phyloP scores from a whole-genome alignment of 2,113 vertebrate genomes.

The Sphaerodactylus townsendi region DNA sequence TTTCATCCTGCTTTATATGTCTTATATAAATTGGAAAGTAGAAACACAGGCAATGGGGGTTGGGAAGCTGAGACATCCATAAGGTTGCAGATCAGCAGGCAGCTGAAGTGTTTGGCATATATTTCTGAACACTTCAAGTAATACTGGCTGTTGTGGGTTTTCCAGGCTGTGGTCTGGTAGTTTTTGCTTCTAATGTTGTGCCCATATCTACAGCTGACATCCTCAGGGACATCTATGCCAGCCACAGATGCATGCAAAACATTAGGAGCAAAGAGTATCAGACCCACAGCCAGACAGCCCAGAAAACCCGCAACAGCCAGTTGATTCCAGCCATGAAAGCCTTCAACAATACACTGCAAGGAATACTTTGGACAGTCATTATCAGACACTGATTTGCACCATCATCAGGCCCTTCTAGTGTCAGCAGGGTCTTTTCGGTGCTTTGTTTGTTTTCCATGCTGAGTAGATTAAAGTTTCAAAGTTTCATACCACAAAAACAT shows the following conservation, averaged over 20 bases:
- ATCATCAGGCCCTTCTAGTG: neutral
- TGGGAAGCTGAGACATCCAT: conserved; percentile 46
- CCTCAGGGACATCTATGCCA: too few species aligned
- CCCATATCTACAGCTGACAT: too few species aligned
- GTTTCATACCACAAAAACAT: neutral
- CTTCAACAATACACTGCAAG: too few species aligned
- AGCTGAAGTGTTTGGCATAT: conserved; percentile 46
- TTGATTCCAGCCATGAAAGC: too few species aligned
- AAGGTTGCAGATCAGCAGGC: conserved; percentile 42
- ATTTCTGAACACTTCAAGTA: conserved; percentile 45
- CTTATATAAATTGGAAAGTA: conserved; percentile 55
- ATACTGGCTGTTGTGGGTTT: too few species aligned
- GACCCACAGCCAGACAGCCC: too few species aligned
- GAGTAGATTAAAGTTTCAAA: neutral
- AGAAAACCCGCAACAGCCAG: too few species aligned
- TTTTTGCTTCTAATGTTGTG: too few species aligned
- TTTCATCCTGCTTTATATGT: conserved; percentile 51
- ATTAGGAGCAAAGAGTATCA: too few species aligned
- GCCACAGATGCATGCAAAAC: too few species aligned
- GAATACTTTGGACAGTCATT: conserved; percentile 33
- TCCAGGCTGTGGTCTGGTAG: too few species aligned
- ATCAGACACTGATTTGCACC: neutral
- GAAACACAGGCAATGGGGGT: conserved; percentile 46
- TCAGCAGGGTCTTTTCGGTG: neutral
- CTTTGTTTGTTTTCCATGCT: neutral